Base-by-base conservation (phyloP, 1,140 invertebrate genomes). In the Drosophila takahashii region DNA sequence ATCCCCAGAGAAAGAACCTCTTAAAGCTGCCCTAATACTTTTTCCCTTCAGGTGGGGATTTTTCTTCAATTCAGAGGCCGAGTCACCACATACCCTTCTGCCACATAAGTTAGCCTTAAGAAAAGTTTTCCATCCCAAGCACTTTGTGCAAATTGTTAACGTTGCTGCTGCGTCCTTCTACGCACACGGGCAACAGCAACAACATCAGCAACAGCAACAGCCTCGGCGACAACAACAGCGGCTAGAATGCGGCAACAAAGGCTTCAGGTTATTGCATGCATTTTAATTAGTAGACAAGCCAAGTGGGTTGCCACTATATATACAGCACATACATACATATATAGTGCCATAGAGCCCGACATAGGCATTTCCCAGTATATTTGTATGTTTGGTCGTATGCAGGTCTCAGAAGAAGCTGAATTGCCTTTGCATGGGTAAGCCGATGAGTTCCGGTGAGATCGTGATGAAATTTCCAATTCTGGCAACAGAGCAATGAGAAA, bases 271-370 rank as follows among this genome's bases (percentile, higher is more conserved):
- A 87, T 87, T 89, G 83, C 83, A 89, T 89, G 83, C 83, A 87
- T 87, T 87, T 87, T 87, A 87, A 87, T 87, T 87, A 87, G 83
- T 87, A 87, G 83, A 89, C 83, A 87, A 89, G 83, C 83, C 84
- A 87, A 87, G 83, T 87, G 83, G 83, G 84, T 44, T 83, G 81
- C 78, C 78, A 77, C 81, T 58, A 56, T 56, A 70, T 32, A 48
- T 22, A 10, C 29, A 18, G 8, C 39, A 41, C 15, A 41, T 3
- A 16, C n/a, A 41, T 15, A 41, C 16, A 27, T 13, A n/a, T 15
- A 54, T 16, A 45, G 8, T 47, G 29, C 61, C 48, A 34, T 48
- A 54, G 45, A 27, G 34, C 52, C 18, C 29, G 52, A 13, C 52
- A 54, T 39, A 41, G 48, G 48, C 22, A 10, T 16, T 13, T 22